phyloP scores from a whole-genome alignment of 2,888 invertebrate genomes.

The Cremastinae sp. region DNA sequence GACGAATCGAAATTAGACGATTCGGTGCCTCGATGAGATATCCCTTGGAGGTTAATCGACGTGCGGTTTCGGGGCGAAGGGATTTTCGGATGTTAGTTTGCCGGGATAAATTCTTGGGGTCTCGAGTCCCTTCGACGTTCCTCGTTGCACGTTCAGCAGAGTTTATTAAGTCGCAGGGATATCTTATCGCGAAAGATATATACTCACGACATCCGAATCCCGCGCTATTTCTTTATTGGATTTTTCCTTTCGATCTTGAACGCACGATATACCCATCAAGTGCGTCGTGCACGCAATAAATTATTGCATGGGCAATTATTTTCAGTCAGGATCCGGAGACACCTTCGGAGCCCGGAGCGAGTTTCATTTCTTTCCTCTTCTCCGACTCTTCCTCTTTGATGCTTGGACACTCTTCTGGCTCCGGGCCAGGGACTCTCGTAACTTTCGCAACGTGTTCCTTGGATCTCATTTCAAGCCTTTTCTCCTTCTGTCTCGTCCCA shows the following conservation, averaged over 20 bases:
- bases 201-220: neutral
- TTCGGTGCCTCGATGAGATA: neutral
- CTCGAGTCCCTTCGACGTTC: slow-evolving; percentile 30
- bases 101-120: slow-evolving; percentile 44
- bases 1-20: slow-evolving; percentile 3
- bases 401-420: slow-evolving; percentile 65
- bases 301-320: slow-evolving; percentile 80
- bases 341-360: neutral
- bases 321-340: slow-evolving; percentile 67
- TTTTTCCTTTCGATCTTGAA: slow-evolving; percentile 33
- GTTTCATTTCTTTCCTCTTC: slow-evolving; percentile 22
- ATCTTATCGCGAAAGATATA: slow-evolving; percentile 68
- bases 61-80: slow-evolving; percentile 26
- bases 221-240: neutral
- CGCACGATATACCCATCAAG: slow-evolving; percentile 60
- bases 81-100: slow-evolving; percentile 31
- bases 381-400: slow-evolving; percentile 39
- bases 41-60: slow-evolving; percentile 36
- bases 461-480: slow-evolving; percentile 62
- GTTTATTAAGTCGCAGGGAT: slow-evolving; percentile 75
- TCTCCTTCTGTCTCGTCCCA: slow-evolving; percentile 38
- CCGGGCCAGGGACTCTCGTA: slow-evolving; percentile 61
- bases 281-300: slow-evolving; percentile 73
- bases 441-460: slow-evolving; percentile 61
- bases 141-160: slow-evolving; percentile 60